Evolutionary conservation across 2,797 vertebrate species (phyloP), one percentile per base, ranked within the genome.

Genomic region (Anomalospiza imberbis): DNA sequence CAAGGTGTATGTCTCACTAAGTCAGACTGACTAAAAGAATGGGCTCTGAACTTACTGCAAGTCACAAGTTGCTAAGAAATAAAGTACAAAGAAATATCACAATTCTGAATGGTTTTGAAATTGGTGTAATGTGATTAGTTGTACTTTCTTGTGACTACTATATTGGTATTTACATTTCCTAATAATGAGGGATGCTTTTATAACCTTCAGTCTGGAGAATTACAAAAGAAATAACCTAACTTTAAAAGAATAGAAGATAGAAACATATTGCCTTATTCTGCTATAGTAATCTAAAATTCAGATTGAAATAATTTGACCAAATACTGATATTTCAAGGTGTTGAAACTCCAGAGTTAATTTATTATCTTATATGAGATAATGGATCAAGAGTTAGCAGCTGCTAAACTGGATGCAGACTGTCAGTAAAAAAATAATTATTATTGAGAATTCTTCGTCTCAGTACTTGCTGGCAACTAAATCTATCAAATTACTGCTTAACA

Each of bases 341-440:
- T 17, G 34, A 91, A 74, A 47, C 8, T 26, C 9, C 22, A 83
- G 11, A 73, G 22, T 57, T 74, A 32, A 91, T 89, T 96, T 94
- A 74, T 75, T 77, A 13, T 68, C 24, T 84, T 83, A 47, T 84
- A 38, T 85, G 57, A 91, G 40, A 50, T 48, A 47, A 47, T 48
- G 60, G 53, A 90, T 61, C 47, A 65, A 76, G 61, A 75, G n/a
- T 80, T 76, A 76, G 38, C 16, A 84, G 36, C 50, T 84, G 62
- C 21, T 85, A 75, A 90, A 82, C 32, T 38, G 65, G 34, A 60
- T 6, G 7, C 21, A 94, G 45, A 81, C 61, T 91, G 54, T n/a
- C n/a, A 68, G 18, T 58, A 70, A 76, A 96, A 61, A 96, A 88
- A 84, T 40, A 88, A 93, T 93, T 84, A 18, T 48, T 48, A 17